A percentile compares a stretch with the other conserved stretches of the same genome.
phyloP scores from a whole-genome alignment of 2,888 invertebrate species.

The Apodemia duryi region DNA sequence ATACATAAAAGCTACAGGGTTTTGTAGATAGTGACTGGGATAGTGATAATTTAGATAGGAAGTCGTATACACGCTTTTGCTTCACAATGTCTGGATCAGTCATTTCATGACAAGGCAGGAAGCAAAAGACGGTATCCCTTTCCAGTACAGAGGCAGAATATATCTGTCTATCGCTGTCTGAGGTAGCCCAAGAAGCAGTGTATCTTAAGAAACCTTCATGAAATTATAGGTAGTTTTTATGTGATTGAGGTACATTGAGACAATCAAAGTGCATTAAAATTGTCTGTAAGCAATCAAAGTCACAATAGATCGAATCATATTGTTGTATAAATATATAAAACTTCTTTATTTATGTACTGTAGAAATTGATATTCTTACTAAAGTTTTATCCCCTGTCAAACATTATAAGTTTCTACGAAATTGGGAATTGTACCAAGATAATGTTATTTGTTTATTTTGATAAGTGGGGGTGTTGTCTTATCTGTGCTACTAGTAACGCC shows the following conservation, averaged over 20 bases:
- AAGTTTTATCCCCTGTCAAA: background rate
- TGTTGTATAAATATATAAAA: background rate
- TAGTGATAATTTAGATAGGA: slow-evolving; percentile 25
- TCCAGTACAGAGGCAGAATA: slow-evolving; percentile 26
- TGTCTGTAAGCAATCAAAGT: slow-evolving; percentile 21
- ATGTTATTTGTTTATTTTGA: background rate
- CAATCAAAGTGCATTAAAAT: slow-evolving; percentile 24
- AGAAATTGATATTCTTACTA: background rate
- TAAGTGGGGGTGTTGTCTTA: background rate
- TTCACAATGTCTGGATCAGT: slow-evolving; percentile 20
- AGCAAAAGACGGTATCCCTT: slow-evolving; percentile 23
- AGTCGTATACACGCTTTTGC: slow-evolving; percentile 26
- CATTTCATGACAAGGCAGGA: slow-evolving; percentile 26
- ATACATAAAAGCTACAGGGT: slow-evolving; percentile 21
- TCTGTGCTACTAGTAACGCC: no score
- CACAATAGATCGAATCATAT: slow-evolving; percentile 21
- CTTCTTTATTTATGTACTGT: background rate
- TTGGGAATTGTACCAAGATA: background rate
- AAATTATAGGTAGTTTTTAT: slow-evolving; percentile 22
- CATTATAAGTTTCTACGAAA: background rate
- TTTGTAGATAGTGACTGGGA: slow-evolving; percentile 26
- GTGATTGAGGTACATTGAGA: background rate
- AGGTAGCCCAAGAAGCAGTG: slow-evolving; percentile 19
- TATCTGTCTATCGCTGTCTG: slow-evolving; percentile 21
- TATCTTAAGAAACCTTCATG: slow-evolving; percentile 22